Base-by-base conservation (phyloP, 2,797 vertebrate genomes). In the Xerus rutilus region DNA sequence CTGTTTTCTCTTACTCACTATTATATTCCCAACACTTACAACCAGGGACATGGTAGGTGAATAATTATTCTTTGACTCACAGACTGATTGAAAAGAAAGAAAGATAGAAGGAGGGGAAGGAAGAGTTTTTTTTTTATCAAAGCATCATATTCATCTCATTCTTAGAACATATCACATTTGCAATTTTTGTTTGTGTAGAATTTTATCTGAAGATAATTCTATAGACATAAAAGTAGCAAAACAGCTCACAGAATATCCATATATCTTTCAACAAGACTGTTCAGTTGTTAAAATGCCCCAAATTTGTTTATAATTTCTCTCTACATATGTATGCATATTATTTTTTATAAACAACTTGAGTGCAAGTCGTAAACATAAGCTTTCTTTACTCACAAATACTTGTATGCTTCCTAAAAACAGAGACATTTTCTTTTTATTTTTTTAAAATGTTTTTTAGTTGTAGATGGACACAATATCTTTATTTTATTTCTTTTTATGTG, bases 161-260 rank as follows among this genome's bases (percentile, higher is more conserved):
- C 39, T 84, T 25, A 74, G 18, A 88, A 69, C 2, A 28, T 35
- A 91, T 20, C n/a, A 43, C 43, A 54, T 20, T 70, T 57, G 39
- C 20, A 67, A 43, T 69, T 83, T 82, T 83, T 67, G 65, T 77
- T 59, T 73, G 7, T 77, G 12, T 32, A 73, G 23, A 35, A 15
- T 69, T 85, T 30, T 79, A 88, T 85, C 73, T 83, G 35, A 67
- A 93, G 83, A 59, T 57, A 72, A 83, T 43, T 65, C 67, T 3
- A 52, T 54, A 7, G 62, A 73, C 21, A 78, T 81, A 45, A 93
- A 93, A 93, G n/a, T n/a, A 72, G 47, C 65, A 25, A 72, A 91
- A 73, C 23, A 87, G 32, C 28, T 78, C 7, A 43, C 73, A 73
- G 25, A 93, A 73, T 2, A 57, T 35, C 15, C 77, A 90, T 23